Conservation (phyloP, 2,113 vertebrate species). For the Otis tarda region DNA sequence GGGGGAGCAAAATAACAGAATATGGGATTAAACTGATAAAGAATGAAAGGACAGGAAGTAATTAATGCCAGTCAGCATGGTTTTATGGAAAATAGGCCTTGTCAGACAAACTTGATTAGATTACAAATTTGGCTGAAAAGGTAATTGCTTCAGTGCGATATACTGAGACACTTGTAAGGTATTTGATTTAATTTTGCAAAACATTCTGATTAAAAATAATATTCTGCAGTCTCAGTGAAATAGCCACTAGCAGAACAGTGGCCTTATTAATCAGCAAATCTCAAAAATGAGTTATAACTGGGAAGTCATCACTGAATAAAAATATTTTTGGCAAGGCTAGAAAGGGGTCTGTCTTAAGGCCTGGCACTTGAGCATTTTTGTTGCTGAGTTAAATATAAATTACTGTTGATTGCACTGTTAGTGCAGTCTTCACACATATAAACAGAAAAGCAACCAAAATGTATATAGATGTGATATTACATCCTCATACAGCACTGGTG, state of each 20-base stretch:
- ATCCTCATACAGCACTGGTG: not conserved
- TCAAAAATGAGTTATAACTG: not conserved
- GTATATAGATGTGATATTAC: not conserved
- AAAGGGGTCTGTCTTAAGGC: not conserved
- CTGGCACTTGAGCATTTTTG: not conserved
- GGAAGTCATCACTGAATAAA: not conserved
- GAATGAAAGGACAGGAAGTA: slow-evolving; percentile 60
- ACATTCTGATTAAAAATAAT: not conserved
- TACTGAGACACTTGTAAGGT: not conserved
- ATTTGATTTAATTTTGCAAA: slow-evolving; percentile 41
- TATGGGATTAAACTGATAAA: slow-evolving; percentile 46
- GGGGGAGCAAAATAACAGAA: slow-evolving; percentile 20
- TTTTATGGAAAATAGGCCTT: slow-evolving; percentile 61
- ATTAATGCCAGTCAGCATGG: slow-evolving; percentile 63
- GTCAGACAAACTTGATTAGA: slow-evolving; percentile 57
- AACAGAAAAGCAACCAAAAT: not conserved
- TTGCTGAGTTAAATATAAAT: not conserved
- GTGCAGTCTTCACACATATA: not conserved
- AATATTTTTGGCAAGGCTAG: not conserved
- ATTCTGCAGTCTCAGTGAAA: not conserved
- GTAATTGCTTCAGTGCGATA: not conserved
- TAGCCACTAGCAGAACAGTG: not conserved
- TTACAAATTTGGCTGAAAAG: slow-evolving; percentile 53
- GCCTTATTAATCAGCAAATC: not conserved
- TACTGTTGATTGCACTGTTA: not conserved